Conservation (phyloP, 2,797 vertebrate species). For the Melopsittacus undulatus region DNA sequence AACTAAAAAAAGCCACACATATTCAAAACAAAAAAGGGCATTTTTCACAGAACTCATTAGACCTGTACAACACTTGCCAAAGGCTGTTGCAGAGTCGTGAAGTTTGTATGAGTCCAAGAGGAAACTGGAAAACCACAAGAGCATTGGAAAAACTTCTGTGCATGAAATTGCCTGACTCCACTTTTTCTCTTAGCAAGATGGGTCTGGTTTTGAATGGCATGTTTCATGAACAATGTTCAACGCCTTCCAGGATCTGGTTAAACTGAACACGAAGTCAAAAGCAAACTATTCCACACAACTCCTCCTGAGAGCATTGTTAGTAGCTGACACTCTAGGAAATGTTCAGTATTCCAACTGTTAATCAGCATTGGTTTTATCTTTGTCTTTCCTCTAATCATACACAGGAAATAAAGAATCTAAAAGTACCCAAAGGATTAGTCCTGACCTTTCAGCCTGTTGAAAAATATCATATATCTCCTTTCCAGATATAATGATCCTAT, state of each 20-base stretch:
- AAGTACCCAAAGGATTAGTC: neutral
- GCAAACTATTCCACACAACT: neutral
- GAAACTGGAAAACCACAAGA: neutral
- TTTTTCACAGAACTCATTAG: constrained; percentile 12
- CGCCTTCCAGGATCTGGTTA: neutral
- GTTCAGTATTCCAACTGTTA: neutral
- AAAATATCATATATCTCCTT: neutral
- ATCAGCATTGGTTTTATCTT: neutral
- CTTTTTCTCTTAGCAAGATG: neutral
- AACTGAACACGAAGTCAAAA: neutral
- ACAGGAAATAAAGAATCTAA: neutral
- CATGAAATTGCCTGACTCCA: neutral
- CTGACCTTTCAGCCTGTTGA: neutral
- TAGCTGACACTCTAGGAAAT: neutral
- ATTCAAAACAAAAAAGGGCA: neutral
- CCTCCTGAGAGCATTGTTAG: neutral
- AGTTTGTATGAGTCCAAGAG: neutral
- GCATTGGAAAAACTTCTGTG: neutral
- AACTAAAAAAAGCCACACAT: neutral
- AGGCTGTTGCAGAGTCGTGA: neutral
- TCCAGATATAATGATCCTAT: neutral
- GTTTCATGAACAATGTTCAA: neutral
- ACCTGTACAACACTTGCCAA: neutral
- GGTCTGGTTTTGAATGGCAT: neutral
- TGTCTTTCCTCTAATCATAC: neutral